Conservation (phyloP, 2,113 vertebrate species). For the Urocitellus parryii region DNA sequence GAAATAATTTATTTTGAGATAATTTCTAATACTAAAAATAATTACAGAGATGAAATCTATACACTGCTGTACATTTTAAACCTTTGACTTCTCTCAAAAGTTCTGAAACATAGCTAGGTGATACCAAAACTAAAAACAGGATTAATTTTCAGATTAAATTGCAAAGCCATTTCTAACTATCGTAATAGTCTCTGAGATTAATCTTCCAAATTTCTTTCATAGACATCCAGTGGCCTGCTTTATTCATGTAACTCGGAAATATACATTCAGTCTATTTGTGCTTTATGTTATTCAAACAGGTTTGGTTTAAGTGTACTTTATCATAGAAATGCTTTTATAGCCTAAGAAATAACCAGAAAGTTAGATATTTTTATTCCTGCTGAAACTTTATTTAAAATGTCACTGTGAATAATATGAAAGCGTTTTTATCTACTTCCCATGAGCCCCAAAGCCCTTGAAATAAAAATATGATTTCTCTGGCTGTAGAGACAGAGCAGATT, state of each 20-base stretch:
- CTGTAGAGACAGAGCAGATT: conserved; percentile 74
- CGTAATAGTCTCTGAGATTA: conserved; percentile 15
- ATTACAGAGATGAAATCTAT: conserved; percentile 10
- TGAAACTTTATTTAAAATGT: conserved; percentile 83
- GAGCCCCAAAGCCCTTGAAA: conserved; percentile 71
- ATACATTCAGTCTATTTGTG: conserved; percentile 49
- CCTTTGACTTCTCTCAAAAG: conserved; percentile 32
- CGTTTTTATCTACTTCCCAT: conserved; percentile 72
- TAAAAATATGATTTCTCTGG: conserved; percentile 75
- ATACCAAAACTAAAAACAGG: conserved; percentile 54
- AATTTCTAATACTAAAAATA: conserved; percentile 42
- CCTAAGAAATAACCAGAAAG: conserved; percentile 75
- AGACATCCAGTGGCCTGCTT: conserved; percentile 38
- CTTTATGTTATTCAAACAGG: conserved; percentile 65
- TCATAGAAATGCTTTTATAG: conserved; percentile 70
- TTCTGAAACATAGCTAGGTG: background rate
- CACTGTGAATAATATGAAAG: conserved; percentile 78
- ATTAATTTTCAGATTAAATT: conserved; percentile 55
- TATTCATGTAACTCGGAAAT: background rate
- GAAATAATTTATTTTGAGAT: conserved; percentile 30
- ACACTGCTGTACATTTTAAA: conserved; percentile 48
- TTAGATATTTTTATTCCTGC: conserved; percentile 80
- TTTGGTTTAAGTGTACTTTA: conserved; percentile 65
- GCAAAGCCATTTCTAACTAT: conserved; percentile 30
- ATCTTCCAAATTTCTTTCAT: conserved; percentile 22